Evolutionary conservation across 2,797 vertebrate genomes (phyloP), one percentile per base, ranked within the genome.

Genomic region (Loriculus beryllinus): DNA sequence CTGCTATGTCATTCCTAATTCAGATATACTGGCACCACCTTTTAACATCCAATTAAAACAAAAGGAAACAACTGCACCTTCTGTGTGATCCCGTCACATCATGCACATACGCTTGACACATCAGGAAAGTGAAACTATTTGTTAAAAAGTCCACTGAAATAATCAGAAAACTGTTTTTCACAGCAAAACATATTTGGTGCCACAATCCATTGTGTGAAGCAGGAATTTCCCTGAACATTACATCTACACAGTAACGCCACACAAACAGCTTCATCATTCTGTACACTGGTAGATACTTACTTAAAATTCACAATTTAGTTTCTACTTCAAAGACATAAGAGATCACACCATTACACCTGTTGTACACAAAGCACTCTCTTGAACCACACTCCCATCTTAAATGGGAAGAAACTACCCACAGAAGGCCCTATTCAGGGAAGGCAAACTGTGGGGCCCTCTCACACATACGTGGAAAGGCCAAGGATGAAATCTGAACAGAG

Each of bases 401-500:
- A 71, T 4, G 14, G 49, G 8, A 82, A 31, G 33, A n/a, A 72
- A 51, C 28, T 22, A 40, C 19, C 35, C 22, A 14, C 23, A 19
- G 14, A 29, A 72, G 3, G 20, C 8, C 45, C 7, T 12, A 3
- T 1, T 13, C 4, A 51, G 13, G 5, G 28, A 47, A 16, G 8
- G 37, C 28, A 79, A 82, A n/a, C 35, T n/a, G 22, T 1, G 0
- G 19, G 16, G 7, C 23, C 17, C 14, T 14, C 40, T 2, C 2
- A 0, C 18, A 42, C 0, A 0, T 4, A 2, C 2, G 2, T 11
- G 14, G 14, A 0, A 0, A 82, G 7, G 12, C 28, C 18, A 43
- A n/a, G 13, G 22, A 10, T 25, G 47, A 54, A 63, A 68, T 6
- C 9, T 10, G 22, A 56, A n/a, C 10, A 12, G 15, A 17, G 6